phyloP scores from a whole-genome alignment of 1,140 invertebrate species.

The Lucilia sericata region DNA sequence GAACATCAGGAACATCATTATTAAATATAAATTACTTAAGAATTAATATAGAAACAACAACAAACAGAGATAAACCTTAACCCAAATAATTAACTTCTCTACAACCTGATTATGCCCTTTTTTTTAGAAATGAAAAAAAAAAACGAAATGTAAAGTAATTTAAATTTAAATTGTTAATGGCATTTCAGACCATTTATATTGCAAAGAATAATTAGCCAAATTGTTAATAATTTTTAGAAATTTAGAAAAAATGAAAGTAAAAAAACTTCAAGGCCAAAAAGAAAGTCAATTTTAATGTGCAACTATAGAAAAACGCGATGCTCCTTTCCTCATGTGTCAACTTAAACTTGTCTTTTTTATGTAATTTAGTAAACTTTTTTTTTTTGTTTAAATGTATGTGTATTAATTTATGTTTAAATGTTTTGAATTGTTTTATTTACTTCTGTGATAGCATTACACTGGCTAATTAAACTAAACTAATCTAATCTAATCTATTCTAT shows the following conservation, averaged over 20 bases:
- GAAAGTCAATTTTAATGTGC: conserved; percentile 31
- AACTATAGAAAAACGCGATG: conserved; percentile 9
- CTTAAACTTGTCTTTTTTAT: conserved; percentile 28
- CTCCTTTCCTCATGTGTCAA: conserved; percentile 19
- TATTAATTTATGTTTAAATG: not conserved
- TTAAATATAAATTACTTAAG: conserved; percentile 22
- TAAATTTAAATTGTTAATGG: not conserved
- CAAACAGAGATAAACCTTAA: not conserved
- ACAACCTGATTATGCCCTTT: not conserved
- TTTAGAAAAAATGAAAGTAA: not conserved
- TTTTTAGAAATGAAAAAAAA: not conserved
- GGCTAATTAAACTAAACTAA: conserved; percentile 30
- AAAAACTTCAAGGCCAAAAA: conserved; percentile 27
- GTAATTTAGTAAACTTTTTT: conserved; percentile 2
- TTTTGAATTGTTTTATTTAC: conserved; percentile 24
- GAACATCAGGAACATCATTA: conserved; percentile 59
- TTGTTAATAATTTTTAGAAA: conserved; percentile 8
- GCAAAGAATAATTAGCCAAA: conserved; percentile 13
- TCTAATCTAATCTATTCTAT: conserved; percentile 15
- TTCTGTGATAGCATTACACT: conserved; percentile 34
- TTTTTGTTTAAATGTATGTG: conserved; percentile 2
- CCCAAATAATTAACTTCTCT: not conserved
- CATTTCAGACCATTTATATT: not conserved
- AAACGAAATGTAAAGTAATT: not conserved
- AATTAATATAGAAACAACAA: not conserved